A percentile compares a stretch with the other conserved stretches of the same genome.
phyloP scores from a whole-genome alignment of 2,113 vertebrate species.

The Paradoxurus hermaphroditus region DNA sequence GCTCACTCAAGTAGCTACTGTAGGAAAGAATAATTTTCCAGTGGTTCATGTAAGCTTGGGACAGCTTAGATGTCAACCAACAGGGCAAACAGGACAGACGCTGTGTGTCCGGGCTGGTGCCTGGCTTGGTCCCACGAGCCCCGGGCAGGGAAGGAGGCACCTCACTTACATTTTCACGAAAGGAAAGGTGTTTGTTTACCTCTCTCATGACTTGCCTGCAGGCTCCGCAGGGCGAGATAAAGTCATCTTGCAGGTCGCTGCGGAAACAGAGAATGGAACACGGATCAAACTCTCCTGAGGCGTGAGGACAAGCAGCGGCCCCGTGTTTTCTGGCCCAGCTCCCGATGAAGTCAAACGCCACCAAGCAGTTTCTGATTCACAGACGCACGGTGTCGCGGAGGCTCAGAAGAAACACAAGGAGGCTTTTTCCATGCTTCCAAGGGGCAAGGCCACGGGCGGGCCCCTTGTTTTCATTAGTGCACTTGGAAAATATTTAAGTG shows the following conservation, averaged over 20 bases:
- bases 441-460: neutral
- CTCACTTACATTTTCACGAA: neutral
- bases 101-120: neutral
- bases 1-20: neutral
- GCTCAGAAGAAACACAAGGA: neutral
- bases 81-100: neutral
- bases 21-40: neutral
- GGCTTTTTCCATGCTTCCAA: neutral
- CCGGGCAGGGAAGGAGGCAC: neutral
- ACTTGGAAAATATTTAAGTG: neutral
- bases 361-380: neutral
- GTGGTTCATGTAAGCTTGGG: neutral
- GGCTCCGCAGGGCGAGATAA: slow-evolving; percentile 91
- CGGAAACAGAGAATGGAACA: slow-evolving; percentile 65
- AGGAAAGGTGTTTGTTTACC: slow-evolving; percentile 82
- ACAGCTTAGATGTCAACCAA: neutral
- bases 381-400: neutral
- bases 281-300: neutral
- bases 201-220: slow-evolving; percentile 98
- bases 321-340: rapidly evolving
- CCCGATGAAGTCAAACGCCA: neutral
- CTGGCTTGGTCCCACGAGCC: neutral
- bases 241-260: slow-evolving; percentile 88
- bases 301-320: too few species aligned
- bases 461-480: neutral